Percentiles rank a stretch among this genome's conserved stretches.
These are phyloP conservation scores for Saturnia pavonia DNA, from an alignment of 2,888 invertebrate genomes.

Conservation along the genomic window DNA sequence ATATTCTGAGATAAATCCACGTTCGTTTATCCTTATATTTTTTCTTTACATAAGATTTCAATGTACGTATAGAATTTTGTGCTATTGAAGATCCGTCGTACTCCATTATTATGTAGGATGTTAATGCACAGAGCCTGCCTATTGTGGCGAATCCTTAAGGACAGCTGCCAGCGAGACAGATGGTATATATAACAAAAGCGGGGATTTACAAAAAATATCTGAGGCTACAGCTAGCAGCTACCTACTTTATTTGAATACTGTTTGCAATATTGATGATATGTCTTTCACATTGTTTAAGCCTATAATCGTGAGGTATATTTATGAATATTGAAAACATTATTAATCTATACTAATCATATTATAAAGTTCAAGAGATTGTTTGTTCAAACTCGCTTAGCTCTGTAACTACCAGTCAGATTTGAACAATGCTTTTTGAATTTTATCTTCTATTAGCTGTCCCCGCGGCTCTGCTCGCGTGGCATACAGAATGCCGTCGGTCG, in stretches of 20 bases:
- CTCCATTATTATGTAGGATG: constrained; percentile 32
- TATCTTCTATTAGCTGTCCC: too few relatives aligned
- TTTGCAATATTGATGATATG: background rate
- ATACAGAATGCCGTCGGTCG: too few relatives aligned
- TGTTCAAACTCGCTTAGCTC: too few relatives aligned
- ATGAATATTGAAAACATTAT: too few relatives aligned
- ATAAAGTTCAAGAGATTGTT: too few relatives aligned
- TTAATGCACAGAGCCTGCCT: constrained; percentile 34
- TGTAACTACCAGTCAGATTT: too few relatives aligned
- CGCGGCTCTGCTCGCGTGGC: too few relatives aligned
- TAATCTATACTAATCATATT: too few relatives aligned
- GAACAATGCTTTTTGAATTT: too few relatives aligned
- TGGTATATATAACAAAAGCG: constrained; percentile 28
- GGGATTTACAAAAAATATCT: constrained; percentile 34
- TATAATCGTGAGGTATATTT: background rate
- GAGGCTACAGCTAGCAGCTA: background rate
- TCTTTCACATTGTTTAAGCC: background rate
- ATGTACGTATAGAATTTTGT: constrained; percentile 25
- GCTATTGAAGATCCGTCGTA: constrained; percentile 19
- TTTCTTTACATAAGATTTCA: constrained; percentile 10
- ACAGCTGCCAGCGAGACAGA: constrained; percentile 39
- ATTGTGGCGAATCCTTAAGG: constrained; percentile 38
- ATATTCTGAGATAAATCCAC: background rate
- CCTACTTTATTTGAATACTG: background rate
- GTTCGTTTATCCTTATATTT: background rate